phyloP scores from a whole-genome alignment of 2,888 invertebrate genomes.

The Synanthedon vespiformis region DNA sequence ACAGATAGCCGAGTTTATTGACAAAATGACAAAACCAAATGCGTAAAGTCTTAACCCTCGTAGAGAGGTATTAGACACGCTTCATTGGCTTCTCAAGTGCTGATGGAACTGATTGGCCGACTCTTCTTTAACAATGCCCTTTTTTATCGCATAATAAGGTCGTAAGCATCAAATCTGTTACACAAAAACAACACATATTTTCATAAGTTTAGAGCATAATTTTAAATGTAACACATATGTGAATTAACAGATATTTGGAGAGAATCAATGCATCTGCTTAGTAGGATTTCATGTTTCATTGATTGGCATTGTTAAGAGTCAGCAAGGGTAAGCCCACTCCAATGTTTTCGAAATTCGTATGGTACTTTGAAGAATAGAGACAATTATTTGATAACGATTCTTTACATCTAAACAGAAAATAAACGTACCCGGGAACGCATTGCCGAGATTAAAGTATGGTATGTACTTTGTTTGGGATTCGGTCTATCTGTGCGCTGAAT shows the following conservation, averaged over 20 bases:
- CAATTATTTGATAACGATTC: slow-evolving; percentile 43
- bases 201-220: neutral
- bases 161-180: slow-evolving; percentile 1
- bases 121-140: slow-evolving; percentile 52
- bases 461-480: too few species aligned
- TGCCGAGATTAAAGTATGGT: too few species aligned
- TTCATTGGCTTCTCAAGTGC: slow-evolving; percentile 63
- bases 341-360: slow-evolving; percentile 26
- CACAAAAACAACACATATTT: slow-evolving; percentile 1
- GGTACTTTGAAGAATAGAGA: slow-evolving; percentile 33
- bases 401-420: neutral
- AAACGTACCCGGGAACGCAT: too few species aligned
- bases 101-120: slow-evolving; percentile 66
- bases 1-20: slow-evolving; percentile 27
- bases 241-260: slow-evolving; percentile 16
- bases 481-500: too few species aligned
- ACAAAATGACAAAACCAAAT: slow-evolving; percentile 59
- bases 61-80: slow-evolving; percentile 49
- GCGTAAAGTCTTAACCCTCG: slow-evolving; percentile 59
- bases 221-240: neutral
- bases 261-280: slow-evolving; percentile 54
- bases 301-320: slow-evolving; percentile 61
- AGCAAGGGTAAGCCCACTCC: slow-evolving; percentile 31
- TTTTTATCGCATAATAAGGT: slow-evolving; percentile 4
- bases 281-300: slow-evolving; percentile 61